These are phyloP conservation scores for Galeruca laticollis DNA, from an alignment of 2,888 invertebrate genomes.

Conservation along the genomic window DNA sequence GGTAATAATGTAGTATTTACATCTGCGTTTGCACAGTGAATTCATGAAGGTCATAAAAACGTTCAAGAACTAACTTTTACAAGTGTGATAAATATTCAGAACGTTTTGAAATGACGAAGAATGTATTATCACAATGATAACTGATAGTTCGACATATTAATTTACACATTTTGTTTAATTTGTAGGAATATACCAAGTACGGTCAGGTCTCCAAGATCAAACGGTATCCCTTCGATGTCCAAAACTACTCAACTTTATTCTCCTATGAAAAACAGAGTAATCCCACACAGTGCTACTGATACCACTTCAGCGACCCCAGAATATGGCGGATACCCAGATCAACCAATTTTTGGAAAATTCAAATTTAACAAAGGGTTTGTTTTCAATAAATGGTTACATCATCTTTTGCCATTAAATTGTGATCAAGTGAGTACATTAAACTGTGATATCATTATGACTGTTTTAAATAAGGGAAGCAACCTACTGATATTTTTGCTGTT, in stretches of 20 bases:
- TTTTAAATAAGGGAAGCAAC: too few relatives aligned
- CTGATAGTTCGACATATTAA: too few relatives aligned
- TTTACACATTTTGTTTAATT: background rate
- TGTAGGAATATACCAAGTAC: background rate
- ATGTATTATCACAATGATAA: too few relatives aligned
- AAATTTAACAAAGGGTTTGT: slow-evolving; percentile 39
- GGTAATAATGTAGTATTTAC: too few relatives aligned
- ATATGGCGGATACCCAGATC: slow-evolving; percentile 32
- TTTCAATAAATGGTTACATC: slow-evolving; percentile 50
- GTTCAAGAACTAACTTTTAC: too few relatives aligned
- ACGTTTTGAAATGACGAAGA: background rate
- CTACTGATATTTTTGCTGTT: too few relatives aligned
- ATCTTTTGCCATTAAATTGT: slow-evolving; percentile 41
- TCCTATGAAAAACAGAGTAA: background rate
- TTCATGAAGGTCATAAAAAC: too few relatives aligned
- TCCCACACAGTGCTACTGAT: background rate
- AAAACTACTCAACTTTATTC: background rate
- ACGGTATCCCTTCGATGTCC: background rate
- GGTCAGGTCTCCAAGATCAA: background rate
- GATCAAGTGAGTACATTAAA: slow-evolving; percentile 21
- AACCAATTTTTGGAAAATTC: slow-evolving; percentile 46
- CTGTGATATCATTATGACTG: background rate
- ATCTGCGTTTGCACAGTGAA: too few relatives aligned
- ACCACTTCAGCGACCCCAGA: background rate
- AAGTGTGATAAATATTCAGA: too few relatives aligned